Percentiles rank a stretch among this genome's conserved stretches.
Conservation (phyloP, 1,140 invertebrate species). For the Rhynchophorus ferrugineus region DNA sequence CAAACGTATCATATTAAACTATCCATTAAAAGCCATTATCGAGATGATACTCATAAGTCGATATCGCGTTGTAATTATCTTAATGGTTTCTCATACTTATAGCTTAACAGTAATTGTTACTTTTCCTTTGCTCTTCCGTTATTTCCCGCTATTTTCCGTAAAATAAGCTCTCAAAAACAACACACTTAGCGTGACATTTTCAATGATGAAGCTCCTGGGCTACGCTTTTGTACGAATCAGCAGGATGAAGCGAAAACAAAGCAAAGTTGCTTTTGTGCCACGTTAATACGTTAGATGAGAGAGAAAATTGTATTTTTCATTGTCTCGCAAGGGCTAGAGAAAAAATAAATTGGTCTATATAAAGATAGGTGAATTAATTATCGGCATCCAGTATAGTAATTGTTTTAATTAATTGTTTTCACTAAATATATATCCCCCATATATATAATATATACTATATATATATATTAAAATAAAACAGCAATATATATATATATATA, state of each 20-base stretch:
- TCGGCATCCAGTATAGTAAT: background rate
- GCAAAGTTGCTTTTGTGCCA: slow-evolving; percentile 18
- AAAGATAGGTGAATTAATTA: background rate
- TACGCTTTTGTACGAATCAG: slow-evolving; percentile 12
- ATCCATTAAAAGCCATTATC: background rate
- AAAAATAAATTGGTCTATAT: background rate
- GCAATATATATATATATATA: too few species aligned
- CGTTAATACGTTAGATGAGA: slow-evolving; percentile 22
- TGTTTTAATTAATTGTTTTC: background rate
- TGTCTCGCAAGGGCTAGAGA: slow-evolving; percentile 1
- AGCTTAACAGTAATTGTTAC: background rate
- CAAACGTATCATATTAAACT: too few species aligned
- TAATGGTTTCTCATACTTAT: slow-evolving; percentile 11
- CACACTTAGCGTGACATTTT: slow-evolving; percentile 21
- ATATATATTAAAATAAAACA: too few species aligned
- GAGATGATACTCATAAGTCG: background rate
- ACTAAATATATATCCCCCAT: background rate
- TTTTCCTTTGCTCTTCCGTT: slow-evolving; percentile 3
- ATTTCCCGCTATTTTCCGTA: slow-evolving; percentile 7
- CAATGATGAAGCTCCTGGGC: slow-evolving; percentile 18
- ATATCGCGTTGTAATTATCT: slow-evolving; percentile 5
- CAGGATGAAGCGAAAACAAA: slow-evolving; percentile 12
- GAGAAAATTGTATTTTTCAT: slow-evolving; percentile 22
- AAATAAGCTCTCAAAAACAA: slow-evolving; percentile 23
- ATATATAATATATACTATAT: too few species aligned